Conservation (phyloP, 2,888 invertebrate species). For the Volucella inanis region DNA sequence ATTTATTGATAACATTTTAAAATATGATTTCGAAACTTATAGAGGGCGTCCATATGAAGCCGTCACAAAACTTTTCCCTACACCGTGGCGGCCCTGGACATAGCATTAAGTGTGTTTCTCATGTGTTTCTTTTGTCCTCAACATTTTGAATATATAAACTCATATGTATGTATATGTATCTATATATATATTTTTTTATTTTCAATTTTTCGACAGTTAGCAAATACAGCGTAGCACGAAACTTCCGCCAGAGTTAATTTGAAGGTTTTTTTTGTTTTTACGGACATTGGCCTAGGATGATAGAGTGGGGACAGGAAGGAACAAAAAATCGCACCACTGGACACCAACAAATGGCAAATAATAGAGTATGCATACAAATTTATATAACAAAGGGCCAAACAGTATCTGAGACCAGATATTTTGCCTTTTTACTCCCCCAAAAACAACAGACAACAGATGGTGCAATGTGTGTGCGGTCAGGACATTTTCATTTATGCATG, state of each 20-base stretch:
- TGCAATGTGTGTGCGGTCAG: conserved; percentile 58
- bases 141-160: too few relatives aligned
- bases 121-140: too few relatives aligned
- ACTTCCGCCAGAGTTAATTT: conserved; percentile 43
- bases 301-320: neutral
- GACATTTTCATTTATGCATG: conserved; percentile 65
- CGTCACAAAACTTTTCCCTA: too few relatives aligned
- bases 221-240: conserved; percentile 28
- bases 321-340: conserved; percentile 10
- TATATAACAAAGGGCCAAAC: neutral
- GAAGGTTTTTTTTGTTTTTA: neutral
- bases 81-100: too few relatives aligned
- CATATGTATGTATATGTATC: neutral
- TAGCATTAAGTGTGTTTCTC: too few relatives aligned
- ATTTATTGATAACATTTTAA: too few relatives aligned
- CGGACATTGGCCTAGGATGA: neutral
- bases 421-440: conserved; percentile 29
- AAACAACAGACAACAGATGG: conserved; percentile 60
- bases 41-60: too few relatives aligned
- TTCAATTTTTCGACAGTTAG: conserved; percentile 20
- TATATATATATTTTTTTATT: neutral
- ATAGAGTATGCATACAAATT: conserved; percentile 15
- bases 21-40: too few relatives aligned
- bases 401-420: conserved; percentile 21
- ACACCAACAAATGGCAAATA: conserved; percentile 24